These are phyloP conservation scores for Chelonia mydas DNA, from an alignment of 2,797 vertebrate genomes.

Conservation along the genomic window DNA sequence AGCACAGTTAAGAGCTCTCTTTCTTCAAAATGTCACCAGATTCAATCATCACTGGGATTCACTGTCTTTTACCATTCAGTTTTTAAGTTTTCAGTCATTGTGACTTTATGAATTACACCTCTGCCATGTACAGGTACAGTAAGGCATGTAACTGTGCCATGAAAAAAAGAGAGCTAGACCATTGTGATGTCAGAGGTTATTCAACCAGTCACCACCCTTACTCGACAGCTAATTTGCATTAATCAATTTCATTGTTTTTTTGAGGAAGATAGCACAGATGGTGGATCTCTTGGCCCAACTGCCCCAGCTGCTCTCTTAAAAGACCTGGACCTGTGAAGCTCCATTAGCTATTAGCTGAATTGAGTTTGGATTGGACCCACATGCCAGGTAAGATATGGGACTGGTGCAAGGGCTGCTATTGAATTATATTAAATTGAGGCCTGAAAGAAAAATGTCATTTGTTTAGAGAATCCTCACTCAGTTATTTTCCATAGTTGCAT, in stretches of 20 bases:
- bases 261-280: background rate
- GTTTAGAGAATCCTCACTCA: background rate
- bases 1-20: background rate
- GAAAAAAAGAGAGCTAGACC: background rate
- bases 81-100: background rate
- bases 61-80: background rate
- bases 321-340: background rate
- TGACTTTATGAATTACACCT: background rate
- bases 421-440: background rate
- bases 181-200: background rate
- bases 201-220: background rate
- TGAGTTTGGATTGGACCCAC: background rate
- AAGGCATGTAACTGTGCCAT: background rate
- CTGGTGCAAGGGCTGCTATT: rapidly evolving
- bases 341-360: background rate
- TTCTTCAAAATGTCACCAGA: background rate
- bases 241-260: background rate
- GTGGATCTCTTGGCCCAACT: background rate
- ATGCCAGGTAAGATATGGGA: background rate
- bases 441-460: background rate
- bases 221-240: background rate
- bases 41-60: background rate
- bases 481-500: background rate
- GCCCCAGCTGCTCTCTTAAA: background rate
- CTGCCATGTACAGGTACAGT: background rate